Evolutionary conservation across 2,113 vertebrate species (phyloP).

Genomic region (Ochotona princeps): DNA sequence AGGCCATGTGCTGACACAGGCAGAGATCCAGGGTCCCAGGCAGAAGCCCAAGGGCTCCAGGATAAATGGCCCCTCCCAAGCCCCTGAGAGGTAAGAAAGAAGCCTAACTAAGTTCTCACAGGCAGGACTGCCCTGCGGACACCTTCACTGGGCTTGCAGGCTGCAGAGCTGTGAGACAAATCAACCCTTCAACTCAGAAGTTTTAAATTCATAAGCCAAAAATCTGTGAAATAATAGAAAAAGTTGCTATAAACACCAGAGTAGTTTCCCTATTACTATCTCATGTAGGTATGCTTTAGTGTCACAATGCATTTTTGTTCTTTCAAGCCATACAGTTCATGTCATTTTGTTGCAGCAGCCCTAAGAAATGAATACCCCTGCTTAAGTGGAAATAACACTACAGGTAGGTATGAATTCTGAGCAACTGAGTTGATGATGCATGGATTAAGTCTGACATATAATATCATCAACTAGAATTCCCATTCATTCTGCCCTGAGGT

Average conservation of each 20-base stretch:
- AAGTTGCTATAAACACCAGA: too few relatives aligned
- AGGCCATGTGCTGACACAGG: rapidly evolving
- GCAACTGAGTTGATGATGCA: not conserved
- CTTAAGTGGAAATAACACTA: not conserved
- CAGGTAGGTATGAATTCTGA: not conserved
- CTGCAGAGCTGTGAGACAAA: not conserved
- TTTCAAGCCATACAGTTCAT: not conserved
- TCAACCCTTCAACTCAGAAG: too few relatives aligned
- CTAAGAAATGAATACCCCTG: not conserved
- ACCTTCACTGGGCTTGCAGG: not conserved
- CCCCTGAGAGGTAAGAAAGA: not conserved
- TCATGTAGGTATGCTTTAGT: too few relatives aligned
- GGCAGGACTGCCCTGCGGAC: not conserved
- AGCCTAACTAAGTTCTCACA: not conserved
- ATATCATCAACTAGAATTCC: not conserved
- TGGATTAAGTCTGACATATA: not conserved
- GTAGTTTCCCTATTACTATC: too few relatives aligned
- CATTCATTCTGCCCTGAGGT: not conserved
- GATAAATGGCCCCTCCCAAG: not conserved
- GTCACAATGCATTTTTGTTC: not conserved
- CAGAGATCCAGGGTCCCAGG: rapidly evolving
- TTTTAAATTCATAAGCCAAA: too few relatives aligned
- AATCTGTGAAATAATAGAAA: too few relatives aligned
- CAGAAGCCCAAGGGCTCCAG: not conserved
- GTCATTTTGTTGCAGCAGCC: not conserved